These are phyloP conservation scores for Drosophila kanekoi DNA, from an alignment of 2,888 invertebrate genomes.

Conservation along the genomic window DNA sequence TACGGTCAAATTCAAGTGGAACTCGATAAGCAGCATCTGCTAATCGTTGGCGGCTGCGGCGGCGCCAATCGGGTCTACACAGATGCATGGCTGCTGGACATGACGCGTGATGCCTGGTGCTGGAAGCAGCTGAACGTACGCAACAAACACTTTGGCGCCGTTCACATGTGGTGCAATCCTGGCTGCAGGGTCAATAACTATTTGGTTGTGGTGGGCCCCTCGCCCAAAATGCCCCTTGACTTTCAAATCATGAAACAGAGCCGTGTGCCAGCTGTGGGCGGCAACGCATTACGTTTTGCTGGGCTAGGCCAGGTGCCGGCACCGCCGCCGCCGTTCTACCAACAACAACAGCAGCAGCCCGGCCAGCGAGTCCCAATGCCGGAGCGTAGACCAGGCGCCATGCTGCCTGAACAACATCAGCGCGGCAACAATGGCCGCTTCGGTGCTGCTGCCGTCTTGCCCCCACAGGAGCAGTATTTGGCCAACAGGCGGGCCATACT, in stretches of 20 bases:
- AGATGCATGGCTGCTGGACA: slow-evolving; percentile 95
- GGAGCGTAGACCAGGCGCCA: slow-evolving; percentile 52
- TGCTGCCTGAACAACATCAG: slow-evolving; percentile 55
- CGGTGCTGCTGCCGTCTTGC: slow-evolving; percentile 57
- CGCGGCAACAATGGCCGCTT: slow-evolving; percentile 69
- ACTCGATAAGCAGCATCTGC: slow-evolving; percentile 91
- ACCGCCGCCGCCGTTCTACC: slow-evolving; percentile 54
- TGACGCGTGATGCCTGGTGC: slow-evolving; percentile 89
- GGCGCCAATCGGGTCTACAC: slow-evolving; percentile 94
- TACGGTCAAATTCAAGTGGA: slow-evolving; percentile 97
- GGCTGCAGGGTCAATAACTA: slow-evolving; percentile 92
- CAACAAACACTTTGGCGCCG: slow-evolving; percentile 92
- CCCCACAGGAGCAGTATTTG: slow-evolving; percentile 80
- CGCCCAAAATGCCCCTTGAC: slow-evolving; percentile 84
- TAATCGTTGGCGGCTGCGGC: slow-evolving; percentile 95
- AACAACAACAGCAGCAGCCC: slow-evolving; percentile 40
- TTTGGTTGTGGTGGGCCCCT: slow-evolving; percentile 88
- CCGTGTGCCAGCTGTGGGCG: slow-evolving; percentile 78
- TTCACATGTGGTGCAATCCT: slow-evolving; percentile 97
- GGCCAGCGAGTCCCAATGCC: slow-evolving; percentile 47
- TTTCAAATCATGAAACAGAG: slow-evolving; percentile 85
- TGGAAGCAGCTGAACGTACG: slow-evolving; percentile 91
- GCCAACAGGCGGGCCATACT: slow-evolving; percentile 82
- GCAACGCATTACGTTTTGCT: slow-evolving; percentile 57
- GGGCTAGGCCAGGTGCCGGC: slow-evolving; percentile 57